These are phyloP conservation scores for Astreopora myriophthalma DNA, from an alignment of 64 coral and sea anemone genomes.

Conservation along the genomic window DNA sequence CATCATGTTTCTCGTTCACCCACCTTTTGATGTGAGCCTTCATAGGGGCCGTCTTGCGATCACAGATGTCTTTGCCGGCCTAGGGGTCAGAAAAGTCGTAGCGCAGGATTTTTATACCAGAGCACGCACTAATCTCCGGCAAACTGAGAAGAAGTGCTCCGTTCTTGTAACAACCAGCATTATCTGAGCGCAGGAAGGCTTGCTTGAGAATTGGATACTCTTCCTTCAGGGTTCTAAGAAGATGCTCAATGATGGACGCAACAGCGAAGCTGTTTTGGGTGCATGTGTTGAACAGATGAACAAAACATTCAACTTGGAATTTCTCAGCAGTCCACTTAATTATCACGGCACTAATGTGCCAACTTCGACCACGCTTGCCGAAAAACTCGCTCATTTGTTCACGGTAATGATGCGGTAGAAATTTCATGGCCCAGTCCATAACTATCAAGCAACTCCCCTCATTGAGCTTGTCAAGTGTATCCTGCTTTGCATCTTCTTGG, in stretches of 20 bases:
- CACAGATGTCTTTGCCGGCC: not conserved
- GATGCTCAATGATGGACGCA: not conserved
- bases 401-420: slow-evolving; percentile 19
- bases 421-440: slow-evolving; percentile 69
- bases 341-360: not conserved
- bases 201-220: not conserved
- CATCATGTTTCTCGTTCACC: not conserved
- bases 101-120: not conserved
- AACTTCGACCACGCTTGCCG: not conserved
- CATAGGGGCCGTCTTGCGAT: not conserved
- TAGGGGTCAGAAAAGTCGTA: not conserved
- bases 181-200: not conserved
- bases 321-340: not conserved
- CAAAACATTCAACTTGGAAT: not conserved
- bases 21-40: not conserved
- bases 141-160: not conserved
- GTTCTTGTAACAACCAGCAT: not conserved
- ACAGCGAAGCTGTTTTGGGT: not conserved
- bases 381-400: slow-evolving; percentile 1
- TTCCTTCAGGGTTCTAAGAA: not conserved
- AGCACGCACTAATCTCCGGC: not conserved
- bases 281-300: not conserved
- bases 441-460: slow-evolving; percentile 26
- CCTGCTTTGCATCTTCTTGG: slow-evolving; percentile 56
- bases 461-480: slow-evolving; percentile 13